Percentiles rank a stretch among this genome's conserved stretches.
Evolutionary conservation across 2,797 vertebrate species (phyloP).

Genomic region (Chloroceryle inda): DNA sequence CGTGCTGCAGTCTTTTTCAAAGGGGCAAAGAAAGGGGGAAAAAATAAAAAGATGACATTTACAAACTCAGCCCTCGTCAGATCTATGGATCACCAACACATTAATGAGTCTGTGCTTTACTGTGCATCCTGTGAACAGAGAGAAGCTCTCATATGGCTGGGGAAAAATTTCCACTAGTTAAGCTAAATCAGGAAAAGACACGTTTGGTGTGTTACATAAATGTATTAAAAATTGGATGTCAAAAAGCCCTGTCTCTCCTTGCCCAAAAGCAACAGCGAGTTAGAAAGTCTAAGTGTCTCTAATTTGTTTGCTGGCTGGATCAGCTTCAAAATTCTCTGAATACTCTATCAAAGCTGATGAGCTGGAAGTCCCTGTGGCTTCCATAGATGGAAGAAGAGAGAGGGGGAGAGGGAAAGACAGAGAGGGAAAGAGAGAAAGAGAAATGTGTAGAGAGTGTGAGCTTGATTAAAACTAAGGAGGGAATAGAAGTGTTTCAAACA

Average conservation of each 20-base stretch:
- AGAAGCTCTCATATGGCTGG: constrained; percentile 41
- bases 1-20: neutral
- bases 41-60: constrained; percentile 41
- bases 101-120: constrained; percentile 50
- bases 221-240: constrained; percentile 72
- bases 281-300: constrained; percentile 63
- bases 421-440: neutral
- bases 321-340: constrained; percentile 46
- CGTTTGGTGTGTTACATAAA: constrained; percentile 68
- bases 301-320: constrained; percentile 75
- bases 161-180: constrained; percentile 59
- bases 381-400: neutral
- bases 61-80: constrained; percentile 32
- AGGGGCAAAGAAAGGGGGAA: neutral
- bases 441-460: neutral
- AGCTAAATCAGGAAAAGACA: constrained; percentile 69
- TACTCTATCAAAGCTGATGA: constrained; percentile 65
- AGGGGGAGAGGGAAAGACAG: neutral
- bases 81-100: constrained; percentile 42
- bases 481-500: neutral
- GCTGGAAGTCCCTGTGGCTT: constrained; percentile 53
- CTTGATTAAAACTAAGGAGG: constrained; percentile 32
- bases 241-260: constrained; percentile 52
- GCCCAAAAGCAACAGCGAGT: constrained; percentile 60
- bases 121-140: neutral